These are phyloP conservation scores for Darevskia mixta DNA, from an alignment of 2,797 vertebrate species.

Conservation along the genomic window DNA sequence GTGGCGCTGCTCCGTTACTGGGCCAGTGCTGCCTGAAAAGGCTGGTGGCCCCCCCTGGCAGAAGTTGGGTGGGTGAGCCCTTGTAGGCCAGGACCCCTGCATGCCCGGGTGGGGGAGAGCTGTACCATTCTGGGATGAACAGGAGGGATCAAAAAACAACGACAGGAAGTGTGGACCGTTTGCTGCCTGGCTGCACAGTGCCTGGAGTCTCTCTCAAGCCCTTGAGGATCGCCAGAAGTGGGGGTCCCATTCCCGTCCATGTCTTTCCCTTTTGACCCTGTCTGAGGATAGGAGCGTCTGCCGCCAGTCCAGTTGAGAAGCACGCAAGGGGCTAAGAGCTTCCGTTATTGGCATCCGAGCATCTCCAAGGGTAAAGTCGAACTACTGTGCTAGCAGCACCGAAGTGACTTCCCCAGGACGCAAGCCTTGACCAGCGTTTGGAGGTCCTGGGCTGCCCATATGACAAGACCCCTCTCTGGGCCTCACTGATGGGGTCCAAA, in stretches of 20 bases:
- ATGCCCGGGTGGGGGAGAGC: background rate
- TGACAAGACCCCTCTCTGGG: no score
- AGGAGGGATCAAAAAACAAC: background rate
- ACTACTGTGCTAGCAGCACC: no score
- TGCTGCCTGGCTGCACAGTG: background rate
- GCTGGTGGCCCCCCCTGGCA: background rate
- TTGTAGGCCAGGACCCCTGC: background rate
- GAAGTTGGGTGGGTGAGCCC: no score
- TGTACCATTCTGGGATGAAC: background rate
- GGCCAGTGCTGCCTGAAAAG: background rate
- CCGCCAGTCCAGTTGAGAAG: no score
- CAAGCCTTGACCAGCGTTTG: no score
- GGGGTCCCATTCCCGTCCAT: background rate
- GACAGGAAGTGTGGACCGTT: background rate
- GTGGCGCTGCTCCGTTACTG: no score
- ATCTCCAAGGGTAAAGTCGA: no score
- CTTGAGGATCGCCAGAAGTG: background rate
- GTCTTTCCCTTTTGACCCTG: background rate
- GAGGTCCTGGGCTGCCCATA: no score
- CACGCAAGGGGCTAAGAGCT: background rate
- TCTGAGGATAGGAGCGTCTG: background rate
- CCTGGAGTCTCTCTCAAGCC: background rate
- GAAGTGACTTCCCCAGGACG: no score
- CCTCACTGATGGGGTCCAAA: no score
- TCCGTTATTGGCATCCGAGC: no score